Evolutionary conservation across 2,888 invertebrate genomes (phyloP).

Genomic region (Alcis repandata): DNA sequence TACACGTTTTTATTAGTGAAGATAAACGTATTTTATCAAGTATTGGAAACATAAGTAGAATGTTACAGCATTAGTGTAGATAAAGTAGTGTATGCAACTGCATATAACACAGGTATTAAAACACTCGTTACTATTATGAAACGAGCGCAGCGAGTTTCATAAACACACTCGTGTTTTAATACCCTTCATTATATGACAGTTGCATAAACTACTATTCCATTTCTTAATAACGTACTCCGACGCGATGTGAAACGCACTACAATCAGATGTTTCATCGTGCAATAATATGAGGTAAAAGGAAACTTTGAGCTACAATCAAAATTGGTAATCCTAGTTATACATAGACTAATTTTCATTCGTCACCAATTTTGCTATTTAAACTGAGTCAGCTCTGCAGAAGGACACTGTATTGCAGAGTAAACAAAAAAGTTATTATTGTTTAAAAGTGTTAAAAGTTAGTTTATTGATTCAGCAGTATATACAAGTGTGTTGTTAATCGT

Average conservation of each 20-base stretch:
- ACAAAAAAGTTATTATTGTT: slow-evolving; percentile 7
- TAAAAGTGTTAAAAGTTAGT: slow-evolving; percentile 7
- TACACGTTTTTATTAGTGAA: too few species aligned
- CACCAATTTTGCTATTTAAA: slow-evolving; percentile 16
- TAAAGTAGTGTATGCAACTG: too few species aligned
- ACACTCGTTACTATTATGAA: too few species aligned
- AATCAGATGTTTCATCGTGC: neutral
- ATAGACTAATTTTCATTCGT: slow-evolving; percentile 5
- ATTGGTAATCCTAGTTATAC: slow-evolving; percentile 12
- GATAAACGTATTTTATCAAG: too few species aligned
- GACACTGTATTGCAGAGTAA: slow-evolving; percentile 25
- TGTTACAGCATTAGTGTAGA: too few species aligned
- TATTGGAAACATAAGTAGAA: too few species aligned
- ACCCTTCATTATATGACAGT: too few species aligned
- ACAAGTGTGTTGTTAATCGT: neutral
- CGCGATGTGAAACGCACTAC: neutral
- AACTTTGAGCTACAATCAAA: slow-evolving; percentile 3
- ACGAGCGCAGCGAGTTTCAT: too few species aligned
- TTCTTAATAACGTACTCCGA: neutral
- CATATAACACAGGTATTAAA: too few species aligned
- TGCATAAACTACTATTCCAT: neutral
- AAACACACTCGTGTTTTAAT: too few species aligned
- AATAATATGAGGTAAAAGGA: neutral
- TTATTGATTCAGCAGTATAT: neutral
- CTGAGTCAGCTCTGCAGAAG: slow-evolving; percentile 12